Percentiles rank a stretch among this genome's conserved stretches.
These are phyloP conservation scores for Agapostemon virescens DNA, from an alignment of 2,888 invertebrate species.

Conservation along the genomic window DNA sequence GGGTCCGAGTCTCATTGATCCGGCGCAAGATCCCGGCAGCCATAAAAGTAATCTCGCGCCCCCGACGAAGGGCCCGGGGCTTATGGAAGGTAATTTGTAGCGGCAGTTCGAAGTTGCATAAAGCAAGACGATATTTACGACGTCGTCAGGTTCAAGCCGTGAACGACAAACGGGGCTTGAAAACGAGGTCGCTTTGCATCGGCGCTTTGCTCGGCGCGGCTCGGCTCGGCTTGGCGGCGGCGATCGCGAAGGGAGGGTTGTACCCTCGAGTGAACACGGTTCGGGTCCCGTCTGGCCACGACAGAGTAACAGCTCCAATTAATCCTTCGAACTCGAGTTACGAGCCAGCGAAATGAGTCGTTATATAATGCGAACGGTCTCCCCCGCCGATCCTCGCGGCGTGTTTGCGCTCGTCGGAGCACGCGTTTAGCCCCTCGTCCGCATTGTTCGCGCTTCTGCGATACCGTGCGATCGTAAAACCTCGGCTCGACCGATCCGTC, in stretches of 20 bases:
- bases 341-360: conserved; percentile 72
- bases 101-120: conserved; percentile 42
- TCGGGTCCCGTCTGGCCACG: conserved; percentile 71
- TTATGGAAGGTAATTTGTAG: conserved; percentile 43
- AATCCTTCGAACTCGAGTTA: conserved; percentile 76
- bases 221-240: not conserved
- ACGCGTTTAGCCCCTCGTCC: conserved; percentile 33
- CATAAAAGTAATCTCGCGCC: conserved; percentile 40
- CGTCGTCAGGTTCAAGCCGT: conserved; percentile 43
- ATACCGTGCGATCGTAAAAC: conserved; percentile 61
- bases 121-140: conserved; percentile 62
- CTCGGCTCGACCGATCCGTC: conserved; percentile 23
- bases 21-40: conserved; percentile 13
- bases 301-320: conserved; percentile 74
- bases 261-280: conserved; percentile 70
- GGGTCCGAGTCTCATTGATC: conserved; percentile 2
- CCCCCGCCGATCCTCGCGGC: conserved; percentile 24
- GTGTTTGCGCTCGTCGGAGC: conserved; percentile 38
- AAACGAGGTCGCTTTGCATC: conserved; percentile 33
- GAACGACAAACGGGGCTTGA: conserved; percentile 38
- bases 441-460: conserved; percentile 53
- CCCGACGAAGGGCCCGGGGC: conserved; percentile 2
- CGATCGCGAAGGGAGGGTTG: conserved; percentile 61
- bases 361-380: conserved; percentile 70
- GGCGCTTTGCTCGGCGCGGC: conserved; percentile 1